These are phyloP conservation scores for Drymodes brunneopygia DNA, from an alignment of 2,113 vertebrate species.

Conservation along the genomic window DNA sequence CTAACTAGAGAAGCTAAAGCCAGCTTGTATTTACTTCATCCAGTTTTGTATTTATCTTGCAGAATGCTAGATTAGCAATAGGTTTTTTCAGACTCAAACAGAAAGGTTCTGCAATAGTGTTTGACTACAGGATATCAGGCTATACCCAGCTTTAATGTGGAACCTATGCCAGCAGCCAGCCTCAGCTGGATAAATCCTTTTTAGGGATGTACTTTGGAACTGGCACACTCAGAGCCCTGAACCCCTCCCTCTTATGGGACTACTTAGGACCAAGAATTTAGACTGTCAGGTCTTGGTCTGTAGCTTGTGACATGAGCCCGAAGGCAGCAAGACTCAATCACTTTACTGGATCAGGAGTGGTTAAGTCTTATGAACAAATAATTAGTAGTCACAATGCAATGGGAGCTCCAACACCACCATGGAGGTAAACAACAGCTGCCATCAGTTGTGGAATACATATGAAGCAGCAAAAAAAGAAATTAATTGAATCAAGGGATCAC, in stretches of 20 bases:
- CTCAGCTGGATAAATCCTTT: not conserved
- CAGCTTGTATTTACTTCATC: not conserved
- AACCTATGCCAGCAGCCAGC: not conserved
- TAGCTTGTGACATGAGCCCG: not conserved
- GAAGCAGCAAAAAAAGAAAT: not conserved
- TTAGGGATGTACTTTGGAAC: not conserved
- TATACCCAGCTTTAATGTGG: not conserved
- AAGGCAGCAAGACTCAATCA: not conserved
- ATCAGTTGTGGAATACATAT: fast-evolving
- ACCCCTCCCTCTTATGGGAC: not conserved
- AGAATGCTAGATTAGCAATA: not conserved
- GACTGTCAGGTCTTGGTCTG: not conserved
- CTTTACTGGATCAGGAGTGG: not conserved
- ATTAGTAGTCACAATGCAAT: not conserved
- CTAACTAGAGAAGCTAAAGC: not conserved
- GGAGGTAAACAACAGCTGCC: not conserved
- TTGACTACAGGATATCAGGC: not conserved
- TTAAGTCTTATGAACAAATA: not conserved
- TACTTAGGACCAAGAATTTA: not conserved
- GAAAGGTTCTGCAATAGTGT: not conserved
- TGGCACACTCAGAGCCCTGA: not conserved
- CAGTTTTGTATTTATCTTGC: not conserved
- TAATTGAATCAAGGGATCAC: not conserved
- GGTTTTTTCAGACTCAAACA: not conserved
- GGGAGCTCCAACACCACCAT: not conserved